Evolutionary conservation across 1,140 invertebrate species (phyloP).

Genomic region (Drosophila tropicalis): DNA sequence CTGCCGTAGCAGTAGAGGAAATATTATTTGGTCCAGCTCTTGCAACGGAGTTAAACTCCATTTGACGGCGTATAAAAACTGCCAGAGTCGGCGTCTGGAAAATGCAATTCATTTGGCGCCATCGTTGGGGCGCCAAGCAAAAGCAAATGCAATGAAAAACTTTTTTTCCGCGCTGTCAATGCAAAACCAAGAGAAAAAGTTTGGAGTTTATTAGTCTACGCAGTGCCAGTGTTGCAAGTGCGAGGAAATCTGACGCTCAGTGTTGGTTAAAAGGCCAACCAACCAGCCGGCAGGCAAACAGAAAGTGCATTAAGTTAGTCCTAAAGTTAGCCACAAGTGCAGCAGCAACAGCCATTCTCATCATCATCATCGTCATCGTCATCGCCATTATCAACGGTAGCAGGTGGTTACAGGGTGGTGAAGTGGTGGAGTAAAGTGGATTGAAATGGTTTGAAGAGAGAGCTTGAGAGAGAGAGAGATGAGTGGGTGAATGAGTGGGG

Average conservation of each 20-base stretch:
- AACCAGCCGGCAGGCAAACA: slow-evolving; percentile 12
- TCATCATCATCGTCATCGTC: background rate
- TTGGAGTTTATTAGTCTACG: slow-evolving; percentile 71
- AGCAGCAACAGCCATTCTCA: background rate
- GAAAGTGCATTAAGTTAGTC: slow-evolving; percentile 26
- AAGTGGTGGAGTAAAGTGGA: slow-evolving; percentile 1
- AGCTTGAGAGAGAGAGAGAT: background rate
- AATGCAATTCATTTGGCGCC: slow-evolving; percentile 79
- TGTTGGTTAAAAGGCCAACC: slow-evolving; percentile 42
- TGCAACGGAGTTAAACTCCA: slow-evolving; percentile 62
- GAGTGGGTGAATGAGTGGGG: background rate
- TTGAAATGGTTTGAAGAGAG: background rate
- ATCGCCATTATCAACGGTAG: slow-evolving; percentile 1
- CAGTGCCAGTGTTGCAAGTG: slow-evolving; percentile 49
- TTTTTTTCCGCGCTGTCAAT: slow-evolving; percentile 27
- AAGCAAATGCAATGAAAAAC: slow-evolving; percentile 66
- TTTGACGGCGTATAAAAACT: slow-evolving; percentile 79
- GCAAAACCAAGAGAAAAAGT: slow-evolving; percentile 42
- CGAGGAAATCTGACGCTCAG: slow-evolving; percentile 25
- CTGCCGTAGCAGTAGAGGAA: slow-evolving; percentile 22
- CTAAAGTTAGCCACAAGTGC: slow-evolving; percentile 21
- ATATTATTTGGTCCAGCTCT: slow-evolving; percentile 69
- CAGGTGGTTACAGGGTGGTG: background rate
- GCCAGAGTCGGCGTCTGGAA: slow-evolving; percentile 53
- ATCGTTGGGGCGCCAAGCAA: slow-evolving; percentile 34